Conservation (phyloP, 1,140 invertebrate species). For the Brachionus koreanus region DNA sequence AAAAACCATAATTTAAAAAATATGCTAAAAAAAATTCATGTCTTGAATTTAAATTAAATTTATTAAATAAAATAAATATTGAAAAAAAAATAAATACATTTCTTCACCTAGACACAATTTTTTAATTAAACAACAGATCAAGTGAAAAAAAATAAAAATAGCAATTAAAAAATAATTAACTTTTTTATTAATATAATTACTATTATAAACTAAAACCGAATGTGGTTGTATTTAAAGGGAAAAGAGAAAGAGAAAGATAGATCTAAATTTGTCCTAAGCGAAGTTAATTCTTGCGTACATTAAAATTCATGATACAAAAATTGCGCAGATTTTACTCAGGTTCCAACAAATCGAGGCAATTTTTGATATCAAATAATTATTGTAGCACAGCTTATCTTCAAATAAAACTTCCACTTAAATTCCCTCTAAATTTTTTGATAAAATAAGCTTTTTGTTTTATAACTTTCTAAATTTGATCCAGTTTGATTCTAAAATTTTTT, state of each 20-base stretch:
- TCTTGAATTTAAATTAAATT: not conserved
- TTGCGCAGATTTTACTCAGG: not conserved
- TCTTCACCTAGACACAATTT: not conserved
- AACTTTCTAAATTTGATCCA: not conserved
- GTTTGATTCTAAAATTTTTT: not conserved
- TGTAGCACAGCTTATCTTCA: not conserved
- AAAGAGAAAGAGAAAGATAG: not conserved
- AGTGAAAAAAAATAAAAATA: not conserved
- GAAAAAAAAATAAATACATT: not conserved
- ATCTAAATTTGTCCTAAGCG: not conserved
- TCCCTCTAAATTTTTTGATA: not conserved
- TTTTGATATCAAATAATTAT: not conserved
- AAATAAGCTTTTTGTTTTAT: not conserved
- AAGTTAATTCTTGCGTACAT: not conserved
- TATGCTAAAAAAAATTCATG: not conserved
- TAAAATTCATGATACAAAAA: not conserved
- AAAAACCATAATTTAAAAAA: not conserved
- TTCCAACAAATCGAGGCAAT: not conserved
- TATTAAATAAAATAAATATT: not conserved
- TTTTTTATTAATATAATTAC: not conserved
- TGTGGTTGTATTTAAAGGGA: no score
- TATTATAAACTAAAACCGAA: no score
- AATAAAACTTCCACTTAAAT: conserved; percentile 3
- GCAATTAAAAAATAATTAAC: not conserved
- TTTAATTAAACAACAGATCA: not conserved